These are phyloP conservation scores for Polydrusus cervinus DNA, from an alignment of 2,888 invertebrate genomes.

Conservation along the genomic window DNA sequence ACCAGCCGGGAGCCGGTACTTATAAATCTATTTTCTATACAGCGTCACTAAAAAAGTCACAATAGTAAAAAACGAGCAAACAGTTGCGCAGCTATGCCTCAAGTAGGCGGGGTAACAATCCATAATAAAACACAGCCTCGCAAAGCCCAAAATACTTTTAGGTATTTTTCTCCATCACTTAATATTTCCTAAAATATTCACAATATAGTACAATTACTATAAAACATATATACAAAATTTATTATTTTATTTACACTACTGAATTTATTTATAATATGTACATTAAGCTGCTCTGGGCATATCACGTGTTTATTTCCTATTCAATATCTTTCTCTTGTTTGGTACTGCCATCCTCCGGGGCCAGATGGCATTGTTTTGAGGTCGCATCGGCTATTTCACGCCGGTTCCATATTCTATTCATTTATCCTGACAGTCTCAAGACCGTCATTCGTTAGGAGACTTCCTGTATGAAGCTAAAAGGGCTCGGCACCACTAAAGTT, in stretches of 20 bases:
- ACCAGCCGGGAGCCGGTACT: conserved; percentile 68
- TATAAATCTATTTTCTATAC: conserved; percentile 65
- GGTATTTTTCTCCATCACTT: conserved; percentile 67
- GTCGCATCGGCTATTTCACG: conserved; percentile 45
- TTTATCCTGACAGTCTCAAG: conserved; percentile 41
- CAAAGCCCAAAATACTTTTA: conserved; percentile 75
- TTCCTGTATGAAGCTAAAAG: conserved; percentile 56
- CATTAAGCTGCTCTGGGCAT: conserved; percentile 52
- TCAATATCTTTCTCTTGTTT: conserved; percentile 22
- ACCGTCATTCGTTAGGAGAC: conserved; percentile 40
- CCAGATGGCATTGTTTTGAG: conserved; percentile 36
- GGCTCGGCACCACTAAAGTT: conserved; percentile 84
- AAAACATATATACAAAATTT: conserved; percentile 69
- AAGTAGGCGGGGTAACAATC: conserved; percentile 69
- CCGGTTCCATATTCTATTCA: conserved; percentile 14
- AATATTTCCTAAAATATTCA: conserved; percentile 63
- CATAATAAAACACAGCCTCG: conserved; percentile 75
- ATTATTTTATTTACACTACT: conserved; percentile 58
- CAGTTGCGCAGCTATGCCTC: conserved; percentile 68
- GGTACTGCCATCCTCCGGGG: conserved; percentile 19
- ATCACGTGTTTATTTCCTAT: conserved; percentile 45
- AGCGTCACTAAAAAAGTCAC: conserved; percentile 65
- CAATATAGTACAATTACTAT: conserved; percentile 64
- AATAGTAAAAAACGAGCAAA: conserved; percentile 64
- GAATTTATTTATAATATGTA: conserved; percentile 59